Base-by-base conservation (phyloP, 2,113 vertebrate species). In the Cyprinodon brontotheroides region DNA sequence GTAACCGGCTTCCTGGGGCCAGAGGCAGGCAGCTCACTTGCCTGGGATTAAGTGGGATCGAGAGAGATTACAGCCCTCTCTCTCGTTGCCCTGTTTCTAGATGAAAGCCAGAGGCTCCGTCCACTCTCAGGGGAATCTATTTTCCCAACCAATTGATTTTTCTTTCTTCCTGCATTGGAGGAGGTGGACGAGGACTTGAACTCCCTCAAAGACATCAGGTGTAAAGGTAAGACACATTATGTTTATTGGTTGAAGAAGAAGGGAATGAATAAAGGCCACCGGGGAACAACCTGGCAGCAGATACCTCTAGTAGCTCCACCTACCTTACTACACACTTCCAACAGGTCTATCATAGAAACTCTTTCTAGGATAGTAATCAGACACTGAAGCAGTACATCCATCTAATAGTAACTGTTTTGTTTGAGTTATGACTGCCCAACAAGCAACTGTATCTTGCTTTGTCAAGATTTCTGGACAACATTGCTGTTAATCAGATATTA, bases 21-120 rank as follows among this genome's bases (percentile, higher is more conserved):
- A 78, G 83, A 83, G 79, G 85, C 82, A 83, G 84, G 81, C 74
- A 29, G 82, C 86, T 93, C 88, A 82, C 84, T 89, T 85, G 89
- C 79, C 62, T 36, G 40, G 93, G 94, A 94, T 94, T 95, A 94
- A 90, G 79, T 82, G 85, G 93, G 92, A 94, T 93, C 78, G 85
- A 82, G 84, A 75, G 81, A 90, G 94, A 95, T 95, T 94, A 95
- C 86, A 72, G 75, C 68, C 69, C 82, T 83, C 82, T 80, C 82
- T 81, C 77, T 70, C 14, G 11, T 48, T 74, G 50, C 68, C 36
- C 69, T 45, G 38, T 12, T 39, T 69, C 71, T 78, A 36, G 72
- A 65, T 86, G 77, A 75, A 78, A 75, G 64, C 20, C 1, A 15
- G 61, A 62, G 0, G 9, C 65, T 78, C 36, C 6, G 14, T 67